Base-by-base conservation (phyloP, 2,797 vertebrate species). In the Acrossocheilus wenchowensis region DNA sequence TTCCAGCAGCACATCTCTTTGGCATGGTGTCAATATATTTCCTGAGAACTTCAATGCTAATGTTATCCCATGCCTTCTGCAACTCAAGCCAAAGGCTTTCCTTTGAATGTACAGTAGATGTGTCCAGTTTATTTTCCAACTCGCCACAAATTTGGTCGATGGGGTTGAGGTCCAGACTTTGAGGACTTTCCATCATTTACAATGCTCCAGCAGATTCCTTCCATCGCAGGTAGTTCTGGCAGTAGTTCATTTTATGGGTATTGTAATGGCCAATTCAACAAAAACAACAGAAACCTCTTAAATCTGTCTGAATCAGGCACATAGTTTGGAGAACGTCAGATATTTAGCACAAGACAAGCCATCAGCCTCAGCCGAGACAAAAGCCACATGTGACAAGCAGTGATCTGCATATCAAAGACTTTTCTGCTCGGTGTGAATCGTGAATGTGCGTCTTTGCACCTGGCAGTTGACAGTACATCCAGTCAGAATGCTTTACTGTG, bases 331-430 rank as follows among this genome's bases (percentile, higher is more conserved):
- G 11, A 52, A 36, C 36, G 52, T 86, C 69, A 80, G 15, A 74
- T 69, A 6, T 50, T 80, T 68, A 69, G 26, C 66, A 34, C 84
- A 71, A 79, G 39, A 73, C 19, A 60, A 85, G 62, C 36, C 62
- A 77, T 89, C 60, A 83, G 81, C 50, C 78, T 21, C 36, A 78
- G 36, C 41, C 26, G 23, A 52, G 78, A 89, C 85, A 82, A 84
- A 87, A 66, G 78, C 86, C 52, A 73, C 45, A 68, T 48, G 45
- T 84, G 73, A 78, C 60, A 68, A 84, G 39, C 69, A 39, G 78
- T 26, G 78, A 81, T 79, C 74, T 81, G 62, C 43, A 83, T 74
- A 69, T 85, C 83, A 85, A 85, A 81, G 72, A n/a, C 54, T 78
- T 79, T 66, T 83, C 23, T 66, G 60, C 57, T 73, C 52, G 15